Evolutionary conservation across 2,113 vertebrate genomes (phyloP), one percentile per base, ranked within the genome.

Genomic region (Ctenomys sociabilis): DNA sequence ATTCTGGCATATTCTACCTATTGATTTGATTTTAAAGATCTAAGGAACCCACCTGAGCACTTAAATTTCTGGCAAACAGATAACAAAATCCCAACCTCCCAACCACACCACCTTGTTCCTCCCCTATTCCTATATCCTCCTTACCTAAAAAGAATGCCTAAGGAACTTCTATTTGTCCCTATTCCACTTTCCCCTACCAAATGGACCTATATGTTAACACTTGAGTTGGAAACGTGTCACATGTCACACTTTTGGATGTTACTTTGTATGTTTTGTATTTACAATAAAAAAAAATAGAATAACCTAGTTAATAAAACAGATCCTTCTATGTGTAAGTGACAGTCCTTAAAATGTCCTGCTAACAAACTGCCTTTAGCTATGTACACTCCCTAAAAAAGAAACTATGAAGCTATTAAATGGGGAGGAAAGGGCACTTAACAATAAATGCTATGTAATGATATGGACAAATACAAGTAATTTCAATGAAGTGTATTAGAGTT

Each of bases 381-480:
- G 4, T 37, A 83, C 3, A 45, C 78, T 54, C 3, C 59, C 81
- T 52, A 77, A 93, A 88, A 40, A 92, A 93, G 52, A 93, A 88
- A 77, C 52, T 37, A 2, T 32, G 72, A 88, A 54, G 32, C 81
- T 77, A 90, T 89, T 72, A 32, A 78, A 88, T 73, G 28, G 90
- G 22, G 49, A 64, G 32, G 7, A 72, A 86, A 82, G 64, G 49
- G 57, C n/a, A 91, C 22, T 95, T 94, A 90, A 72, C 64, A 88
- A 92, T 87, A 95, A 95, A 81, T 95, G 91, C 37, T 66, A 96
- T 22, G n/a, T 86, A 93, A 95, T 88, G 77, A 92, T 92, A 95
- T 12, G 83, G n/a, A 95, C 85, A 93, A 83, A 96, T 75, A 88
- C 61, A 96, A 92, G 80, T 91, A 88, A 96, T 95, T 95, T 95